These are phyloP conservation scores for Cataglyphis hispanica DNA, from an alignment of 1,140 invertebrate species.

Conservation along the genomic window DNA sequence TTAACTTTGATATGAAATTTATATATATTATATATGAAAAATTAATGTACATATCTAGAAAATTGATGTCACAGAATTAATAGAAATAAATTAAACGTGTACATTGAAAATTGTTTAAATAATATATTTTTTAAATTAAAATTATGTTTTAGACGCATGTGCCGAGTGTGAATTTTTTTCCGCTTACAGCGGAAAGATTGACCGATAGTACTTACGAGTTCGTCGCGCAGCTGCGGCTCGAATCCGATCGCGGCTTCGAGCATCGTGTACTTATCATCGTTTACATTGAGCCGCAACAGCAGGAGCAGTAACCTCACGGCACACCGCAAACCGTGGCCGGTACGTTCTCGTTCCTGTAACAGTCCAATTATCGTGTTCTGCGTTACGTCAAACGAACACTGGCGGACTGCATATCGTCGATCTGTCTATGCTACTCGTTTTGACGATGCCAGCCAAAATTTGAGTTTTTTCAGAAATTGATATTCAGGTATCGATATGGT, in stretches of 20 bases:
- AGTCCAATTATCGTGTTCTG: conserved; percentile 16
- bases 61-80: too few relatives aligned
- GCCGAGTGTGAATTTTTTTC: background rate
- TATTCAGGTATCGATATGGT: too few relatives aligned
- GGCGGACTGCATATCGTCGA: background rate
- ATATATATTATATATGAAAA: too few relatives aligned
- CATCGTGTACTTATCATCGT: conserved; percentile 78
- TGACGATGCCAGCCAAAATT: conserved; percentile 1
- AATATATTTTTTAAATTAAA: background rate
- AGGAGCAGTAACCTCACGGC: conserved; percentile 75
- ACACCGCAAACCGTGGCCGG: conserved; percentile 73
- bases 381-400: background rate
- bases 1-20: too few relatives aligned
- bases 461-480: background rate
- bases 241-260: conserved; percentile 80
- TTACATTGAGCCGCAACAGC: conserved; percentile 73
- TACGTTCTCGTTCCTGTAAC: conserved; percentile 75
- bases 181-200: background rate
- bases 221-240: conserved; percentile 75
- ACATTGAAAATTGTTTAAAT: too few relatives aligned
- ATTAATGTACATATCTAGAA: too few relatives aligned
- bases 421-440: background rate
- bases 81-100: too few relatives aligned
- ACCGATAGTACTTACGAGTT: conserved; percentile 75
- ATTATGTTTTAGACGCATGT: background rate